phyloP scores from a whole-genome alignment of 2,888 invertebrate species.

The Tetropium fuscum region DNA sequence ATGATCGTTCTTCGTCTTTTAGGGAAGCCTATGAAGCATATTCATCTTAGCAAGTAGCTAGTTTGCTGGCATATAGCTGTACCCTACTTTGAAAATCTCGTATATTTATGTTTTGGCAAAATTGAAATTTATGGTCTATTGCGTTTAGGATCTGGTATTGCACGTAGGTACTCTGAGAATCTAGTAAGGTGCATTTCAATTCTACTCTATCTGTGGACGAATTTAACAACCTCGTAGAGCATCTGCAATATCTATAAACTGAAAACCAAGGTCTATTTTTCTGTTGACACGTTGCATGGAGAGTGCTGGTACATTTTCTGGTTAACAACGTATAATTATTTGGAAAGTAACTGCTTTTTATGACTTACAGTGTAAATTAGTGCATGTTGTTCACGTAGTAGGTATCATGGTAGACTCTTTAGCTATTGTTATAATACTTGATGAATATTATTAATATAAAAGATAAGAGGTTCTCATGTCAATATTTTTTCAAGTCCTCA shows the following conservation, averaged over 20 bases:
- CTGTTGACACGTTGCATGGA: background rate
- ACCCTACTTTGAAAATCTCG: background rate
- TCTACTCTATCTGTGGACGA: background rate
- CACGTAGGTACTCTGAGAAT: no score
- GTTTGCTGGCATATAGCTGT: no score
- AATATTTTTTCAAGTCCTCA: background rate
- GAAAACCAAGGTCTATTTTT: background rate
- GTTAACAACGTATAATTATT: background rate
- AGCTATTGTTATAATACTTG: background rate
- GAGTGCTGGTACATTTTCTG: background rate
- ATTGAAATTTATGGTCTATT: background rate
- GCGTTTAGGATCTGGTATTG: no score
- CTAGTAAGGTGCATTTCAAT: background rate
- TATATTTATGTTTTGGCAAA: background rate
- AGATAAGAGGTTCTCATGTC: background rate
- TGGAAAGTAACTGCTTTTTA: background rate
- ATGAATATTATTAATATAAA: background rate
- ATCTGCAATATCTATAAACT: background rate
- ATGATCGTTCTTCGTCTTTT: no score
- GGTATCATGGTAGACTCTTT: background rate
- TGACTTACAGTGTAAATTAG: background rate
- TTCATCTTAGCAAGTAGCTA: no score
- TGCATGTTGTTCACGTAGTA: background rate
- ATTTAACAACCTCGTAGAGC: background rate
- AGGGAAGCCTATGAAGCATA: no score